Conservation (phyloP, 2,797 vertebrate species). For the Oreochromis grahami region DNA sequence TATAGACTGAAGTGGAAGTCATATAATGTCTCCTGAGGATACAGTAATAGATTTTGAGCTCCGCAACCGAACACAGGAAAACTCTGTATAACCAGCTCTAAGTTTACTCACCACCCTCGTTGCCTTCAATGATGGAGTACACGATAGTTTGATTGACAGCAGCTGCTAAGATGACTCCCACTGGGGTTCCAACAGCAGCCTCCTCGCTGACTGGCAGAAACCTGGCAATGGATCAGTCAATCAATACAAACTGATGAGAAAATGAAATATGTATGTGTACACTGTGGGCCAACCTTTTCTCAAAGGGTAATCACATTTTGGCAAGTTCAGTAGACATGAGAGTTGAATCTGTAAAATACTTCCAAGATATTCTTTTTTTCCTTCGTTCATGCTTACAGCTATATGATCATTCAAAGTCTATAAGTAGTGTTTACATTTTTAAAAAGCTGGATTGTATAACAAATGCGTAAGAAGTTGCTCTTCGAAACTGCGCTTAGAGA, state of each 20-base stretch:
- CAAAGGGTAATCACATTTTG: slow-evolving; percentile 8
- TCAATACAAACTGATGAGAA: slow-evolving; percentile 34
- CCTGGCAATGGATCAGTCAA: slow-evolving; percentile 70
- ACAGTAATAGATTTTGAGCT: neutral
- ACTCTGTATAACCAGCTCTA: neutral
- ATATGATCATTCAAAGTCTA: neutral
- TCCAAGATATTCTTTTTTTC: neutral
- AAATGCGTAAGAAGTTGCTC: neutral
- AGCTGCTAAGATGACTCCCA: slow-evolving; percentile 82
- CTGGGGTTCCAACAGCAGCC: slow-evolving; percentile 78
- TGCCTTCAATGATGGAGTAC: slow-evolving; percentile 88
- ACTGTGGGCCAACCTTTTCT: slow-evolving; percentile 9
- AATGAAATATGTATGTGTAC: slow-evolving; percentile 35
- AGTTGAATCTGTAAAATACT: slow-evolving; percentile 19
- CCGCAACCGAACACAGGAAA: neutral
- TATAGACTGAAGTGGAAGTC: neutral
- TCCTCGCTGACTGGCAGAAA: slow-evolving; percentile 86
- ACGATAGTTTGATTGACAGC: slow-evolving; percentile 92
- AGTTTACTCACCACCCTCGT: slow-evolving; percentile 71
- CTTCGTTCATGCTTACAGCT: neutral
- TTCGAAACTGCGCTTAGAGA: neutral
- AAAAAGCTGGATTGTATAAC: neutral
- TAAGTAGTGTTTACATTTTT: neutral
- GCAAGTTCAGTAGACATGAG: slow-evolving; percentile 20
- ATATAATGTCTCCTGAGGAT: neutral